These are phyloP conservation scores for Vombatus ursinus DNA, from an alignment of 2,113 vertebrate species.

Conservation along the genomic window DNA sequence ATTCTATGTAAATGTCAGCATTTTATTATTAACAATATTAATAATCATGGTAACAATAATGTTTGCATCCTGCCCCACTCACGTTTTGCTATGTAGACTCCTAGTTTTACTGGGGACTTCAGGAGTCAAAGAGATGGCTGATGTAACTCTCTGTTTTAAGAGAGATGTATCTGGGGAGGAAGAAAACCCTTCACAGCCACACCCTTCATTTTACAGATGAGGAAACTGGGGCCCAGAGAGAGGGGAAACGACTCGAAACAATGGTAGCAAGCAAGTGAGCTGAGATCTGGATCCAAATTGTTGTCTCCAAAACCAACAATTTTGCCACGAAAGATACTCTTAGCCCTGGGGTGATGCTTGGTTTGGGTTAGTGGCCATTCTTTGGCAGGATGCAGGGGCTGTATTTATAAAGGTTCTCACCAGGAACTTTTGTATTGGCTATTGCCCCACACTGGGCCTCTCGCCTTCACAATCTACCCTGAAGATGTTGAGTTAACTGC, in stretches of 20 bases:
- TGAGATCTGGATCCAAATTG: neutral
- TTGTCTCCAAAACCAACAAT: constrained; percentile 42
- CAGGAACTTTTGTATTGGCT: neutral
- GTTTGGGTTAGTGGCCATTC: neutral
- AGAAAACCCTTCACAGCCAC: neutral
- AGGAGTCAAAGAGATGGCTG: neutral
- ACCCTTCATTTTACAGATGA: neutral
- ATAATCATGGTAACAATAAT: neutral
- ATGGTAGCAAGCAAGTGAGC: neutral
- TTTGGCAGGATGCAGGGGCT: neutral
- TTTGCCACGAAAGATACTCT: neutral
- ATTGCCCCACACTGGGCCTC: constrained; percentile 63
- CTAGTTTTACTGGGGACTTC: neutral
- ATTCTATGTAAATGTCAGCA: neutral
- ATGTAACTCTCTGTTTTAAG: neutral
- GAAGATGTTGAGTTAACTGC: constrained; percentile 81
- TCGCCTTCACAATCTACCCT: constrained; percentile 80
- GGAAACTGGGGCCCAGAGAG: neutral
- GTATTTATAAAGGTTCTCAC: neutral
- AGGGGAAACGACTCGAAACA: neutral
- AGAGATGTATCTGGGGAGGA: neutral
- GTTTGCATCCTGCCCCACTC: neutral
- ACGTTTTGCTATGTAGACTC: neutral
- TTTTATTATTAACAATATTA: neutral
- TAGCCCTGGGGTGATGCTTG: neutral